phyloP scores from a whole-genome alignment of 2,113 vertebrate species.

The Petromus typicus region DNA sequence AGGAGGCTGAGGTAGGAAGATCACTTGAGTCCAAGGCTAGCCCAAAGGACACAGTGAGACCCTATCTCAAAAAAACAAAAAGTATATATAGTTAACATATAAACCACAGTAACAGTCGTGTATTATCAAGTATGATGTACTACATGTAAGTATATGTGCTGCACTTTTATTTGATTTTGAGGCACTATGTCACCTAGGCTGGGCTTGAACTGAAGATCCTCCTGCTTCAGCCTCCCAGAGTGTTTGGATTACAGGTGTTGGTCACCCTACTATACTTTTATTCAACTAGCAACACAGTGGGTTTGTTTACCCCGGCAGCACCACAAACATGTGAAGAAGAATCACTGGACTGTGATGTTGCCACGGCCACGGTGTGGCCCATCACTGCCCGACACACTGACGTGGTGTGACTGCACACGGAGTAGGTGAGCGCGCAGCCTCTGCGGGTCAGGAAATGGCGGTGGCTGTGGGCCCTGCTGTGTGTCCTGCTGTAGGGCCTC shows the following conservation, averaged over 20 bases:
- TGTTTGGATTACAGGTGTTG: background rate
- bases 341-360: background rate
- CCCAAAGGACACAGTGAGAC: background rate
- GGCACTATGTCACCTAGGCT: background rate
- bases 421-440: background rate
- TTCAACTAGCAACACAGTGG: background rate
- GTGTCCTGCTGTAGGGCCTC: background rate
- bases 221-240: background rate
- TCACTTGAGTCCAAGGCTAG: background rate
- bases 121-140: background rate
- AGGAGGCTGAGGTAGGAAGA: background rate
- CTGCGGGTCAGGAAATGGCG: background rate
- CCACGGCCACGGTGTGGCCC: background rate
- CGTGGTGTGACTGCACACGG: background rate
- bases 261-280: background rate
- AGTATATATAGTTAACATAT: too few species aligned
- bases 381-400: background rate
- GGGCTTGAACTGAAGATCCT: background rate
- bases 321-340: background rate
- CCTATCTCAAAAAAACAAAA: background rate
- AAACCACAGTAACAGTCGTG: background rate
- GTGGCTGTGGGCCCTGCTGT: background rate
- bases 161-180: background rate
- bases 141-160: background rate
- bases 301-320: background rate